These are phyloP conservation scores for Pseudonaja textilis DNA, from an alignment of 2,113 vertebrate genomes.

Conservation along the genomic window DNA sequence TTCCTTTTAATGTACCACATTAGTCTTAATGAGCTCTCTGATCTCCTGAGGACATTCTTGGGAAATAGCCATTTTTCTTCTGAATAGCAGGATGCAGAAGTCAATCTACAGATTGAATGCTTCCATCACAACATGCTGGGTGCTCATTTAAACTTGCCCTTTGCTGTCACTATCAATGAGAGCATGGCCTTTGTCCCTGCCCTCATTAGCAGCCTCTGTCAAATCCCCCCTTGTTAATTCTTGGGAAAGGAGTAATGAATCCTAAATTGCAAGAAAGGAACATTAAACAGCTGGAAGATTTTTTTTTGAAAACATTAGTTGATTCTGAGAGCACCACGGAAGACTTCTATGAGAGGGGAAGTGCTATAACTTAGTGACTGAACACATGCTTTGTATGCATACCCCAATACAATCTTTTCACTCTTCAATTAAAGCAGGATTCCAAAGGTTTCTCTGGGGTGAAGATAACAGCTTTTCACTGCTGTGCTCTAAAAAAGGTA, in stretches of 20 bases:
- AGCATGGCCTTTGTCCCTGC: neutral
- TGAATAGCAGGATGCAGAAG: conserved; percentile 15
- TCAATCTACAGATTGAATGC: neutral
- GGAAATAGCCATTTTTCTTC: neutral
- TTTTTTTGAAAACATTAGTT: neutral
- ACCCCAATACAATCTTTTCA: neutral
- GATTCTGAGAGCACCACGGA: neutral
- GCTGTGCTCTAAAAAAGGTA: too few species aligned
- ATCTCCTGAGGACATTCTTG: rapidly evolving
- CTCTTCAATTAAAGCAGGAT: neutral
- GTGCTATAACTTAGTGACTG: neutral
- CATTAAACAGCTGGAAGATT: neutral
- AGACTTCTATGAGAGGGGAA: neutral
- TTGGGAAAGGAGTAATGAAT: conserved; percentile 5
- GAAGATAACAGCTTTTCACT: neutral
- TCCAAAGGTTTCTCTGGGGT: neutral
- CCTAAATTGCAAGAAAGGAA: conserved; percentile 19
- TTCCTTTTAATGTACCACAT: rapidly evolving
- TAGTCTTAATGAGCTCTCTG: neutral
- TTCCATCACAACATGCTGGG: conserved; percentile 5
- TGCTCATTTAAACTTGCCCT: conserved; percentile 36
- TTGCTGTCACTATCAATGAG: conserved; percentile 28
- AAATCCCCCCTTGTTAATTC: neutral
- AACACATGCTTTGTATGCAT: neutral
- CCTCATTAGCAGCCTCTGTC: neutral